These are phyloP conservation scores for Rotaria socialis DNA, from an alignment of 2,888 invertebrate genomes.

Conservation along the genomic window DNA sequence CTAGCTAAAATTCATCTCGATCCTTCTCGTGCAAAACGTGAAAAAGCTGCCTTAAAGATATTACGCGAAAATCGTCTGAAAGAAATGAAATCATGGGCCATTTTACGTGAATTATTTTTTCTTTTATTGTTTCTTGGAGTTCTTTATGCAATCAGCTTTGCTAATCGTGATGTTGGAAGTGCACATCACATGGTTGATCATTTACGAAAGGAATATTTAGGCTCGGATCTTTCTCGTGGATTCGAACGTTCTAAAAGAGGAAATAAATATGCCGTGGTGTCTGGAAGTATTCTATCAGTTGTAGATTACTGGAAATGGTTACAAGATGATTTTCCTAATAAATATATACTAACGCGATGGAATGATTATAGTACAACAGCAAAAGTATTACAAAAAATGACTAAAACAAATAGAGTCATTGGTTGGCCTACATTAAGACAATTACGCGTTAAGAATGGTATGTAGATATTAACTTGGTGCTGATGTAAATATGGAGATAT, in stretches of 20 bases:
- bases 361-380: background rate
- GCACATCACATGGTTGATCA: background rate
- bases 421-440: constrained; percentile 36
- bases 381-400: background rate
- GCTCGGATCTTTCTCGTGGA: background rate
- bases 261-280: background rate
- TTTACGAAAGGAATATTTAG: background rate
- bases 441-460: background rate
- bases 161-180: constrained; percentile 56
- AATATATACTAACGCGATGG: background rate
- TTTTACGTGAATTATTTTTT: constrained; percentile 60
- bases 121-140: constrained; percentile 61
- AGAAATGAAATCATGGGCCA: constrained; percentile 61
- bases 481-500: too few species aligned
- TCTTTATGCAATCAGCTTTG: constrained; percentile 59
- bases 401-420: background rate
- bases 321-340: background rate
- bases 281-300: background rate
- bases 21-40: background rate
- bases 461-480: background rate
- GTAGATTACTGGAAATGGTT: background rate
- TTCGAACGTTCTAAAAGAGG: background rate
- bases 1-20: background rate
- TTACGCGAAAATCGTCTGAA: constrained; percentile 56
- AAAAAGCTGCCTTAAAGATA: constrained; percentile 52